Evolutionary conservation across 1,140 invertebrate species (phyloP).

Genomic region (Metopolophium dirhodum): DNA sequence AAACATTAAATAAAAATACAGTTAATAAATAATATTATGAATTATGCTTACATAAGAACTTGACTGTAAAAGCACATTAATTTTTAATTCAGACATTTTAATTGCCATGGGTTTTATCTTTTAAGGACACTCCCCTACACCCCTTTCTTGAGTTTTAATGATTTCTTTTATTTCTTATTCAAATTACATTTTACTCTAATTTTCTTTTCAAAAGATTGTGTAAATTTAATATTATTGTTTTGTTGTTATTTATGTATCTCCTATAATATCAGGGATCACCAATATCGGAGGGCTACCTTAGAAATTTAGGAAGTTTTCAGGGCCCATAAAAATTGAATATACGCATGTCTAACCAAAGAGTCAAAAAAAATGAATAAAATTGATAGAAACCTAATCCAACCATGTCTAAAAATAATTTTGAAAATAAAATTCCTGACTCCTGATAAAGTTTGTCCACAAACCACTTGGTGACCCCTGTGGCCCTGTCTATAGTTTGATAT

Average conservation of each 20-base stretch:
- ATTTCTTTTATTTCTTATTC: conserved; percentile 12
- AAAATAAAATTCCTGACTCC: not conserved
- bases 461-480: too few species aligned
- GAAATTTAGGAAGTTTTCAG: not conserved
- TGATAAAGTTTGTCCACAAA: not conserved
- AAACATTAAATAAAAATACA: not conserved
- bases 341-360: not conserved
- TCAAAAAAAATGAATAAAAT: not conserved
- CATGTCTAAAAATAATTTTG: not conserved
- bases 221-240: not conserved
- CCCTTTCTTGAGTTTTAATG: not conserved
- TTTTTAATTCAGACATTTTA: conserved; percentile 41
- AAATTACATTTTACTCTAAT: conserved; percentile 1
- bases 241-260: not conserved
- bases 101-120: conserved; percentile 35
- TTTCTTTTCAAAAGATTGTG: not conserved
- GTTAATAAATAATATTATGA: conserved; percentile 1
- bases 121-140: conserved; percentile 26
- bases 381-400: not conserved
- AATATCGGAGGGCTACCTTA: not conserved
- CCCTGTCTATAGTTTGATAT: too few species aligned
- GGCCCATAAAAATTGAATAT: not conserved
- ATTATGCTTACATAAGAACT: conserved; percentile 34
- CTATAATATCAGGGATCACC: not conserved
- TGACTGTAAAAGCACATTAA: not conserved